Evolutionary conservation across 2,113 vertebrate genomes (phyloP), one percentile per base, ranked within the genome.

Genomic region (Theristicus caerulescens): DNA sequence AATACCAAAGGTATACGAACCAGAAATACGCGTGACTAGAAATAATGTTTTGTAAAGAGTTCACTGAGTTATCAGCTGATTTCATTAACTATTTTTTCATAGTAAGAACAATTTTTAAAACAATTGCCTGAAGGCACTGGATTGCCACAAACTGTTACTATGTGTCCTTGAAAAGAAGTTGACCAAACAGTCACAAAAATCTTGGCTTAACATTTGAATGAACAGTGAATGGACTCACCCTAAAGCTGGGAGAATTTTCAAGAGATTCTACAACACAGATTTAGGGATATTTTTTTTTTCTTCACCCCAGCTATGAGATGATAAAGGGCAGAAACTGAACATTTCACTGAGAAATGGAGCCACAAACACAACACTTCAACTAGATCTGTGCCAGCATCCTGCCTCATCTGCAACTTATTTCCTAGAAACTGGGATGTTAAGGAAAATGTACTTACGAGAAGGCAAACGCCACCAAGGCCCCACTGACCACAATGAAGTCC

Each of bases 401-500:
- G 72, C 36, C 47, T 69, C 47, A 61, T 55, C 25, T 55, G 52
- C 4, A 34, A 7, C 10, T 18, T 1, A 17, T 46, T 22, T 34
- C 78, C 62, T 55, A 59, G 57, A n/a, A 90, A 86, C 1, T 13
- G 7, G 44, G 80, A 55, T 14, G 38, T 71, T 38, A 49, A 78
- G 29, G 55, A 81, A 32, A 42, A 66, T 31, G 78, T 97, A 99
- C 99, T 99, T 99, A 99, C 99, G 99, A 99, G 98, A 99, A 99
- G 74, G 99, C 99, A 96, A 99, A 99, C 3, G 99, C 99, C 98
- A 99, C 99, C 97, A 99, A 97, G 82, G 99, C 99, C 88, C 99
- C 99, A 98, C 99, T 99, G 99, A 99, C 99, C 97, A 99, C 99
- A 95, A 99, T 99, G 98, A 99, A 99, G 97, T 99, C 99, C 97